These are phyloP conservation scores for Atractosteus spatula DNA, from an alignment of 2,113 vertebrate genomes.

Conservation along the genomic window DNA sequence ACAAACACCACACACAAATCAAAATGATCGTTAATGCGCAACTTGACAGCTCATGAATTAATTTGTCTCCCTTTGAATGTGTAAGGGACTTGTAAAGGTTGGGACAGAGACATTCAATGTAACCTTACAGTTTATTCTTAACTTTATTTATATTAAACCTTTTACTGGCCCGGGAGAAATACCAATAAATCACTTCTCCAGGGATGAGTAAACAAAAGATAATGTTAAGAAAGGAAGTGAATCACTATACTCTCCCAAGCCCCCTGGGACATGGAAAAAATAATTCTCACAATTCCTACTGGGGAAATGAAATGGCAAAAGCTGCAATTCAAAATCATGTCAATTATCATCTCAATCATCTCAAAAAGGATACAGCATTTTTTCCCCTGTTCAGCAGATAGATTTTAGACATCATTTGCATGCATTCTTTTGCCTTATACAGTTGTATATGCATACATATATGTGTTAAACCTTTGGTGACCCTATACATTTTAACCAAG, in stretches of 20 bases:
- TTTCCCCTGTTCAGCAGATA: background rate
- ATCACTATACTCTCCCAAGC: background rate
- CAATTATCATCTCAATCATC: constrained; percentile 30
- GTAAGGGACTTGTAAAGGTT: no score
- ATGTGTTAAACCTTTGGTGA: no score
- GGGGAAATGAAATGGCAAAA: constrained; percentile 25
- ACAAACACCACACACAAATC: no score
- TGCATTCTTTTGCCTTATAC: background rate
- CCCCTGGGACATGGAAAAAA: constrained; percentile 12
- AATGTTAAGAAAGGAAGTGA: background rate
- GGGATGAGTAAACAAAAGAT: background rate
- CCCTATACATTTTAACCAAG: no score
- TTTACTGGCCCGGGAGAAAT: constrained; percentile 26
- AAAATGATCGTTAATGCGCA: no score
- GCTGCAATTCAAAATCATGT: constrained; percentile 29
- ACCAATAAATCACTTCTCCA: constrained; percentile 34
- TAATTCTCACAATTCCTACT: constrained; percentile 29
- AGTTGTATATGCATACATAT: no score
- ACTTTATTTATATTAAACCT: constrained; percentile 34
- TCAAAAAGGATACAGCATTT: background rate
- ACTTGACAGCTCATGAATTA: no score
- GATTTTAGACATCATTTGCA: background rate
- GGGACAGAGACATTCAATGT: no score
- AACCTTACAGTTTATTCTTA: constrained; percentile 2
- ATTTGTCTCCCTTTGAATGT: no score